phyloP scores from a whole-genome alignment of 2,797 vertebrate species.

The Poliocrania exsul region DNA sequence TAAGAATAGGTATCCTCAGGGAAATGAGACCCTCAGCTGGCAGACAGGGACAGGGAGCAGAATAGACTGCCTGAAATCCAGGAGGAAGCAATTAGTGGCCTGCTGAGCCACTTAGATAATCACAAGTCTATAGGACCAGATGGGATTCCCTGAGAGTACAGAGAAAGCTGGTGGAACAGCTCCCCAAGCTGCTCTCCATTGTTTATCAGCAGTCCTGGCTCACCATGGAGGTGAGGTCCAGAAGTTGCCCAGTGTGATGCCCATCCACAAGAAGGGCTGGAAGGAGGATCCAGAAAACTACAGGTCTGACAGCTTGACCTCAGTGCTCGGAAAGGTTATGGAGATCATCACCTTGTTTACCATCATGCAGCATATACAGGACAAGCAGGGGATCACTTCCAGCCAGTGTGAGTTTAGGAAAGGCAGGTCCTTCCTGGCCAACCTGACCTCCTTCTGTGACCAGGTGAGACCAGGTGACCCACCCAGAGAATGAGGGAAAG shows the following conservation, averaged over 20 bases:
- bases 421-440: not conserved
- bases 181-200: not conserved
- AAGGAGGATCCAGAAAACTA: not conserved
- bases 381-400: not conserved
- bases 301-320: not conserved
- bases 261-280: not conserved
- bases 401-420: not conserved
- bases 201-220: not conserved
- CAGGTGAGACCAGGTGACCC: not conserved
- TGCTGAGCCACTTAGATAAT: not conserved
- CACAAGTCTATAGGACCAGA: not conserved
- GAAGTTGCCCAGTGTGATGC: not conserved
- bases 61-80: not conserved
- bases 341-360: not conserved
- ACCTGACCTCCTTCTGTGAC: not conserved
- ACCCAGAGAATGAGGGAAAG: not conserved
- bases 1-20: not conserved
- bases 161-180: not conserved
- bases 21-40: not conserved
- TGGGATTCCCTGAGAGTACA: not conserved
- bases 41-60: not conserved
- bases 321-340: not conserved
- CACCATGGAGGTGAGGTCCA: not conserved
- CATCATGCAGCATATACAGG: not conserved
- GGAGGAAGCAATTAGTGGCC: not conserved